Percentiles rank a stretch among this genome's conserved stretches.
Evolutionary conservation across 2,888 invertebrate genomes (phyloP).

Genomic region (Cerastis rubricosa): DNA sequence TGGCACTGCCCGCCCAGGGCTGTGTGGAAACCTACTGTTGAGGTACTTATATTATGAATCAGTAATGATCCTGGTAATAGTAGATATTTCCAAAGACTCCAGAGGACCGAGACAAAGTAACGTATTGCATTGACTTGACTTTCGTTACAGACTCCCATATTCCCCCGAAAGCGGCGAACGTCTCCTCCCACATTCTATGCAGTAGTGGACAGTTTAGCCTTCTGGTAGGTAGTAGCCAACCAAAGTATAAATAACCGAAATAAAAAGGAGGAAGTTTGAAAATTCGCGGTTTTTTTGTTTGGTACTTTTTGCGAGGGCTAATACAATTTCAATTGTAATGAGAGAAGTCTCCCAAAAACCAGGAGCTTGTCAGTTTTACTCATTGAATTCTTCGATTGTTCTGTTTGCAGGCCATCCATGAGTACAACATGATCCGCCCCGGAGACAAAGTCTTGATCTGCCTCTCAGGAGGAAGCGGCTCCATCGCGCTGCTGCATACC

Average conservation of each 20-base stretch:
- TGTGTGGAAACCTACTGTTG: slow-evolving; percentile 95
- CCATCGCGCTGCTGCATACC: slow-evolving; percentile 95
- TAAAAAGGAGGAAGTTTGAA: not conserved
- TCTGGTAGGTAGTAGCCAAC: not conserved
- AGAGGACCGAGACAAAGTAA: not conserved
- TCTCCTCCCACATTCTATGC: not conserved
- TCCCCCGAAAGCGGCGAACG: no score
- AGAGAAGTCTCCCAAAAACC: not conserved
- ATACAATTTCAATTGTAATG: not conserved
- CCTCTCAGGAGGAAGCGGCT: slow-evolving; percentile 96
- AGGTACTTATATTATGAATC: slow-evolving; percentile 85
- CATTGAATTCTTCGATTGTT: not conserved
- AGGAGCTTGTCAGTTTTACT: not conserved
- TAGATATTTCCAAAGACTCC: not conserved
- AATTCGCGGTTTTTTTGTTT: not conserved
- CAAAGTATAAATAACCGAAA: not conserved
- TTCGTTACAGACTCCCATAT: no score
- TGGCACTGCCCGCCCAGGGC: slow-evolving; percentile 95
- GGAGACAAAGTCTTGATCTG: slow-evolving; percentile 96
- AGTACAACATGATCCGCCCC: slow-evolving; percentile 95
- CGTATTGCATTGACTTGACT: no score
- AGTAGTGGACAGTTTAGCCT: not conserved
- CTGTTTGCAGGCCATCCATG: slow-evolving; percentile 92
- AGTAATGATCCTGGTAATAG: not conserved
- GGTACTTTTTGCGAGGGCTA: not conserved